Percentiles rank a stretch among this genome's conserved stretches.
phyloP scores from a whole-genome alignment of 2,113 vertebrate genomes.

The Gymnocephalus cernua region DNA sequence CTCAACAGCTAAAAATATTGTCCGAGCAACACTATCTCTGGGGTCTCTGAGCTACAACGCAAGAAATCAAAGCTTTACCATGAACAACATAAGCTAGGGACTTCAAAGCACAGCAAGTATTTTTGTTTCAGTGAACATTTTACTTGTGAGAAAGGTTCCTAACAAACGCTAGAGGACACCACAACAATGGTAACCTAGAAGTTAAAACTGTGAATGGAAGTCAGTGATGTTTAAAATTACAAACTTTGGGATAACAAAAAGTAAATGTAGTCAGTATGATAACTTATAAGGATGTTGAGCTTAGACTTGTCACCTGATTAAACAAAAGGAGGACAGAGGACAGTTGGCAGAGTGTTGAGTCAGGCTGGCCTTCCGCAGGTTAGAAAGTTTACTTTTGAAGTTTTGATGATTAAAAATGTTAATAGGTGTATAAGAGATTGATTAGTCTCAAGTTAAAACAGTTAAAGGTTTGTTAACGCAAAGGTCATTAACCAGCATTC shows the following conservation, averaged over 20 bases:
- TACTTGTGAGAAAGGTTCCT: not conserved
- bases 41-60: too few species aligned
- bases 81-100: too few species aligned
- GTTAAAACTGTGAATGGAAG: not conserved
- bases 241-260: not conserved
- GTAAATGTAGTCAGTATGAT: too few species aligned
- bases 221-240: not conserved
- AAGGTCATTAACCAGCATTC: not conserved
- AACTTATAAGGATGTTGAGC: too few species aligned
- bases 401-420: not conserved
- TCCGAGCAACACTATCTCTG: too few species aligned
- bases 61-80: too few species aligned
- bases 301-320: too few species aligned
- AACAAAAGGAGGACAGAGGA: too few species aligned
- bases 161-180: not conserved
- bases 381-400: too few species aligned
- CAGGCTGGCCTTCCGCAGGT: too few species aligned
- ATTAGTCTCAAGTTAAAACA: constrained; percentile 23
- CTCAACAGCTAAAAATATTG: too few species aligned
- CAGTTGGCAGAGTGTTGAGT: too few species aligned
- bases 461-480: constrained; percentile 12
- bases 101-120: not conserved
- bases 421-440: constrained; percentile 10
- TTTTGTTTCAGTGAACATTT: not conserved
- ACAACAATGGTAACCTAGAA: not conserved